A percentile compares a stretch with the other conserved stretches of the same genome.
Evolutionary conservation across 2,113 vertebrate species (phyloP).

Genomic region (Rutilus rutilus): DNA sequence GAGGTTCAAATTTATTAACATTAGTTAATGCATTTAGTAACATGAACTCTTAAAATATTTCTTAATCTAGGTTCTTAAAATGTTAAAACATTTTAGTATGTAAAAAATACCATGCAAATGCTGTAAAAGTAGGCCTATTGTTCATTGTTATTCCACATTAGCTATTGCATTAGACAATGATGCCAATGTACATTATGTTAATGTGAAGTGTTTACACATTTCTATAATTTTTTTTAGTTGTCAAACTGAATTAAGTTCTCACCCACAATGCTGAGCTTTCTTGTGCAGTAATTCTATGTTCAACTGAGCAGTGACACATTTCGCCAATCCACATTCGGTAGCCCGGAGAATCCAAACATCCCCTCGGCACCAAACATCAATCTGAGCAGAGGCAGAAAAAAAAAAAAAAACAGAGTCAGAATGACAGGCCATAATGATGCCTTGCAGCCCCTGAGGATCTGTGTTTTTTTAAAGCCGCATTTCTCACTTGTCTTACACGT

Average conservation of each 20-base stretch:
- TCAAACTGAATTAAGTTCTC: not conserved
- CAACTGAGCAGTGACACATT: not conserved
- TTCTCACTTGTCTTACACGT: conserved; percentile 24
- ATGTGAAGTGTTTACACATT: not conserved
- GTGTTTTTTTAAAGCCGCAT: conserved; percentile 35
- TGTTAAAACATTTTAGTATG: not conserved
- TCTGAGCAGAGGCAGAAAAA: not conserved
- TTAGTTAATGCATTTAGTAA: not conserved
- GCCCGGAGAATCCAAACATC: not conserved
- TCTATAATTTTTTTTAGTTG: not conserved
- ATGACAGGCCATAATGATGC: conserved; percentile 28
- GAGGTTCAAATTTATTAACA: no score
- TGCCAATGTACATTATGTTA: no score
- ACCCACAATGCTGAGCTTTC: not conserved
- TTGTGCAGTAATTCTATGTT: not conserved
- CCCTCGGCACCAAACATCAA: conserved; percentile 9
- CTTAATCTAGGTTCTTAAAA: no score
- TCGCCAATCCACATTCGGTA: not conserved
- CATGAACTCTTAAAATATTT: not conserved
- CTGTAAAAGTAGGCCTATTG: not conserved
- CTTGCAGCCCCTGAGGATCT: conserved; percentile 14
- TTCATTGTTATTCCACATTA: no score
- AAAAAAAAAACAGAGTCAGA: not conserved
- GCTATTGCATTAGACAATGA: not conserved
- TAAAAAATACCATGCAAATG: not conserved